These are phyloP conservation scores for Daphoenositta chrysoptera DNA, from an alignment of 2,113 vertebrate species.

Conservation along the genomic window DNA sequence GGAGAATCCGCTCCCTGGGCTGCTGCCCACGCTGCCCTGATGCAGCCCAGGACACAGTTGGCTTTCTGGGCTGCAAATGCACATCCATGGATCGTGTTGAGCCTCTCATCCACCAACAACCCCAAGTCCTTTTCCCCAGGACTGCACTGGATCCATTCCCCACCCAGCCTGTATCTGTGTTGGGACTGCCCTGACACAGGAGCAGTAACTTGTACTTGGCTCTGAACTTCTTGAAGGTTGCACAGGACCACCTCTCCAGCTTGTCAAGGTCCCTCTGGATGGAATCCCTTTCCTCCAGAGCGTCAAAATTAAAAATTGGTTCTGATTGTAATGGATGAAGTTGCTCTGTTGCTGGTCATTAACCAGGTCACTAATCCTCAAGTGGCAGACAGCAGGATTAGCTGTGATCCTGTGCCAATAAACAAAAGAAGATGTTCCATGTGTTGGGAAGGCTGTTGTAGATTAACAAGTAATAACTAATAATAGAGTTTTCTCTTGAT, in stretches of 20 bases:
- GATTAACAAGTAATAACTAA: too few relatives aligned
- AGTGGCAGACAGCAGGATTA: background rate
- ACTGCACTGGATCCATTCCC: background rate
- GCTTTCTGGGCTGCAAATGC: background rate
- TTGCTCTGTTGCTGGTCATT: background rate
- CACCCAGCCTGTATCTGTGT: background rate
- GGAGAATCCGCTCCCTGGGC: background rate
- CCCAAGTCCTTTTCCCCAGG: background rate
- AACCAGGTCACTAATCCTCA: background rate
- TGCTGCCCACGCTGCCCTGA: background rate
- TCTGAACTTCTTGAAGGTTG: background rate
- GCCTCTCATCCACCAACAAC: background rate
- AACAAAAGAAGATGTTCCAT: background rate
- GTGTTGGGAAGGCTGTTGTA: background rate
- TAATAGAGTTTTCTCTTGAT: background rate
- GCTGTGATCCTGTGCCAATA: background rate
- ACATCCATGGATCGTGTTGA: background rate
- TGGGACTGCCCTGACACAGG: background rate
- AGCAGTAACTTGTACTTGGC: background rate
- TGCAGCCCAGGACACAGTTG: background rate
- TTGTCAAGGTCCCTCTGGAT: background rate
- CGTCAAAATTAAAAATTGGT: background rate
- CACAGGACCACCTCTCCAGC: background rate
- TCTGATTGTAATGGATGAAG: background rate
- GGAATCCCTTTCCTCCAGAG: background rate